Evolutionary conservation across 2,888 invertebrate species (phyloP).

Genomic region (Pheosia tremula): DNA sequence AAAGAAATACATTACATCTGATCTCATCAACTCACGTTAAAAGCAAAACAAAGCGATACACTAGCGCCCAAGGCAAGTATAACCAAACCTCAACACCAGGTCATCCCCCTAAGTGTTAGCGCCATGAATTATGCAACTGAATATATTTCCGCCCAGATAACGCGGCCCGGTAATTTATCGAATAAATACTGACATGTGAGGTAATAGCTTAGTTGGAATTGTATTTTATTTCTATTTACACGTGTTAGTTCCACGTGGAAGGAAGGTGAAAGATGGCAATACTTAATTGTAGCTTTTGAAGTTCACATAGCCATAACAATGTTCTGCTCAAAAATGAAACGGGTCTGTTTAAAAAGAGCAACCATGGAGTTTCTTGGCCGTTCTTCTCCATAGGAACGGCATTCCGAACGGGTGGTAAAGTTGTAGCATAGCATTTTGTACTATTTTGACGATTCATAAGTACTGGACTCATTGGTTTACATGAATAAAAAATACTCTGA

Average conservation of each 20-base stretch:
- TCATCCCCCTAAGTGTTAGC: constrained; percentile 59
- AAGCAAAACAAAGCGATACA: constrained; percentile 32
- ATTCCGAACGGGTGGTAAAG: too few species aligned
- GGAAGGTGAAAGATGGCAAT: background rate
- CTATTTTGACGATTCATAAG: too few species aligned
- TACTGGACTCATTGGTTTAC: too few species aligned
- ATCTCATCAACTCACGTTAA: constrained; percentile 22
- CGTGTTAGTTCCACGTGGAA: background rate
- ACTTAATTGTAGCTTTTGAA: too few species aligned
- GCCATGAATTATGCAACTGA: constrained; percentile 69
- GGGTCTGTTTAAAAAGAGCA: too few species aligned
- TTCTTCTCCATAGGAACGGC: too few species aligned
- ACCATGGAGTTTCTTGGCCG: too few species aligned
- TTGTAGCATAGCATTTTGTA: too few species aligned
- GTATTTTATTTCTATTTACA: constrained; percentile 5
- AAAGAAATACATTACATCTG: constrained; percentile 6
- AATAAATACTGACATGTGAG: constrained; percentile 37
- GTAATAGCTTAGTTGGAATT: background rate
- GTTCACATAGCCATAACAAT: too few species aligned
- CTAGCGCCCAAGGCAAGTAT: background rate
- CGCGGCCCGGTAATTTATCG: constrained; percentile 52
- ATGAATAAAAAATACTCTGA: too few species aligned
- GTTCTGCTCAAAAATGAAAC: too few species aligned
- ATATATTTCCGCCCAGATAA: constrained; percentile 58
- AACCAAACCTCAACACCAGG: constrained; percentile 33